phyloP scores from a whole-genome alignment of 2,113 vertebrate genomes.

The Nycticorax nycticorax region DNA sequence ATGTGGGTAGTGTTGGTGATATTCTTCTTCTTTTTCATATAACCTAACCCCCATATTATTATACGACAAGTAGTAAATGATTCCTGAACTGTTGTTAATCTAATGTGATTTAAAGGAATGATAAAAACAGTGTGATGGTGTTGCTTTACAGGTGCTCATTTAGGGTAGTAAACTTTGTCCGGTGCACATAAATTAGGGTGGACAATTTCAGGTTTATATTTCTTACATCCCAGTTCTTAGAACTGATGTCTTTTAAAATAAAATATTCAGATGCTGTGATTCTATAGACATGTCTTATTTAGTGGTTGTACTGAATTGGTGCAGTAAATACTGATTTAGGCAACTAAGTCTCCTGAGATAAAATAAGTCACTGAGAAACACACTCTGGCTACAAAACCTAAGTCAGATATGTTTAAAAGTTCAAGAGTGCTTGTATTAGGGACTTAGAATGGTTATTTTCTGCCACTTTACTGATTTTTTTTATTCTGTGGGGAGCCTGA shows the following conservation, averaged over 20 bases:
- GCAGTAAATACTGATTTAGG: slow-evolving; percentile 3
- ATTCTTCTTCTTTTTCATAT: not conserved
- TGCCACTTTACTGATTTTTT: not conserved
- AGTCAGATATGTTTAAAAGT: not conserved
- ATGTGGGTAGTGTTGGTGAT: not conserved
- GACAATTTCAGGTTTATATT: not conserved
- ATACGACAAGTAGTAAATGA: not conserved
- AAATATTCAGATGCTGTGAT: not conserved
- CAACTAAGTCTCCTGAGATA: not conserved
- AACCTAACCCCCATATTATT: not conserved
- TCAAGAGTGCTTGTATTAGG: not conserved
- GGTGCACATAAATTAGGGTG: not conserved
- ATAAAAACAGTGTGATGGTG: not conserved
- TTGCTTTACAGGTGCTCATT: not conserved
- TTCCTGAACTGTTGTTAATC: not conserved
- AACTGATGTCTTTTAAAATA: not conserved
- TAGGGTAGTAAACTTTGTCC: not conserved
- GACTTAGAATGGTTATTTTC: not conserved
- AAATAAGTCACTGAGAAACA: not conserved
- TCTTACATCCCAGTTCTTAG: not conserved
- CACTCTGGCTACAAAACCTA: not conserved
- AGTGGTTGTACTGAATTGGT: not conserved
- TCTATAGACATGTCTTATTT: not conserved
- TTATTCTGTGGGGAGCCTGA: not conserved
- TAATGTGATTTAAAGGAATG: not conserved